Base-by-base conservation (phyloP, 2,797 vertebrate species). In the Perdix hodgsoniae region DNA sequence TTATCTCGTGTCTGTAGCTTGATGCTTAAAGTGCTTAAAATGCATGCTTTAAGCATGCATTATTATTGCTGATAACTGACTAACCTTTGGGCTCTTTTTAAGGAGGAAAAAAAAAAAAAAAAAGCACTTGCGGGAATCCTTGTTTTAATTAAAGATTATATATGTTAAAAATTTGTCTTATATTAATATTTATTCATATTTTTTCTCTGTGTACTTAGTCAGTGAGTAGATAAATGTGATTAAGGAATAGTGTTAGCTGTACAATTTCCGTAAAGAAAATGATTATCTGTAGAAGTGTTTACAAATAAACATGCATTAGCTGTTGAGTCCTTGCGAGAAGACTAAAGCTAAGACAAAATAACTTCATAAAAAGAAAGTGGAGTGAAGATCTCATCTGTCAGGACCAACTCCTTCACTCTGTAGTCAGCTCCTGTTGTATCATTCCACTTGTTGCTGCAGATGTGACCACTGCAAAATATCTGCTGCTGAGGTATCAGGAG, bases 301-400 rank as follows among this genome's bases (percentile, higher is more conserved):
- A 22, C 7, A 80, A 70, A 33, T 16, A 47, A 11, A n/a, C n/a
- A 31, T 3, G 1, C 7, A 2, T 8, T 22, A 73, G 39, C 17
- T 86, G 13, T 54, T 88, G 76, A 44, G 67, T 79, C 19, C 44
- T 90, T 78, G 49, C 24, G 24, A 80, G 11, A 6, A 61, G 40
- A 39, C 31, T 83, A 72, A 86, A 88, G 54, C 26, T 71, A 54
- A 93, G 59, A 50, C 21, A 86, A 72, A 95, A 69, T 35, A 75
- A 69, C 18, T 83, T 5, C 54, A 27, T 75, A 45, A 78, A 88
- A 78, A 60, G 33, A 60, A 52, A 72, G 50, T 1, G 4, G 5
- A 61, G 23, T 61, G 63, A 93, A 83, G 29, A 83, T 72, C 57
- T 65, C 22, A 19, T 31, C 74, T 92, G 44, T 37, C 73, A 81